Base-by-base conservation (phyloP, 1,140 invertebrate genomes). In the Rhopalosiphum padi region DNA sequence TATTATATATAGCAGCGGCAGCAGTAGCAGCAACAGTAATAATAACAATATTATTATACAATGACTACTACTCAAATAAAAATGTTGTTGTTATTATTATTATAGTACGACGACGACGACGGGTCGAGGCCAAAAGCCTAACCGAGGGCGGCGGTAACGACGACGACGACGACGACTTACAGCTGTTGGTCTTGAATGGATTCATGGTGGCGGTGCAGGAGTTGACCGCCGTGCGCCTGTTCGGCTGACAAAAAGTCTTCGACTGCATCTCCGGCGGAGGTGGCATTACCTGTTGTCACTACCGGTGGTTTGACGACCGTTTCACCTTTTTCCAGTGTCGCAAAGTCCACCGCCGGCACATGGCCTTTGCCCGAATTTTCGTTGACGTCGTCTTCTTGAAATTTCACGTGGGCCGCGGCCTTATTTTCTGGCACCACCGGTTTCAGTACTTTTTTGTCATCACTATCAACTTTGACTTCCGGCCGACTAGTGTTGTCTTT, bases 141-240 rank as follows among this genome's bases (percentile, higher is more conserved):
- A 77, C 30, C 4, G 15, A n/a, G 1, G 60, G 60, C 60, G 60
- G 30, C 15, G 11, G 25, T 8, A 30, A 5, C 30, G 46, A 11
- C 46, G 15, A n/a, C 60, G 60, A n/a, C 55, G 4, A 30, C 68
- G 46, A 92, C 91, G n/a, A 92, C 91, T 92, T 92, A 92, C 91
- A 92, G n/a, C 83, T 92, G 91, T 83, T 92, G 91, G 23, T 92
- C 91, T 83, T 92, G 91, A 48, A 92, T 92, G 46, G 91, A 82
- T 46, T 94, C 90, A 7, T 41, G 46, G 23, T 55, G 30, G 8
- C 22, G 15, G 4, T 77, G 8, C 30, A n/a, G 1, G 46, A 35
- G 43, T 15, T n/a, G 87, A 48, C 88, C 51, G 35, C 94, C n/a
- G 41, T 92, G 43, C 68, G 22, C 11, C 46, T 90, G 55, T 82